These are phyloP conservation scores for Grammomys surdaster DNA, from an alignment of 2,113 vertebrate genomes.

Conservation along the genomic window DNA sequence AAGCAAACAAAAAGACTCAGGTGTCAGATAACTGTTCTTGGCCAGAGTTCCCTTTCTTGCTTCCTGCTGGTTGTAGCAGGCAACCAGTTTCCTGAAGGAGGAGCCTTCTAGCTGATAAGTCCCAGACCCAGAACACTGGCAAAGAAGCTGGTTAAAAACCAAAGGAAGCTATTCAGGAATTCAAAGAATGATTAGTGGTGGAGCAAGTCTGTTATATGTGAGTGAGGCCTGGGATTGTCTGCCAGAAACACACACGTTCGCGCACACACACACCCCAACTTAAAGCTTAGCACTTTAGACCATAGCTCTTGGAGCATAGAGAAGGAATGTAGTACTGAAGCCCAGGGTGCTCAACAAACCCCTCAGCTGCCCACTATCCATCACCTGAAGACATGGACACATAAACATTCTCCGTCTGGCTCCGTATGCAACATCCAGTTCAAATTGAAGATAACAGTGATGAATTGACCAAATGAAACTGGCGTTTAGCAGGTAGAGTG, in stretches of 20 bases:
- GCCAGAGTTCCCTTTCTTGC: background rate
- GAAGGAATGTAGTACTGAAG: background rate
- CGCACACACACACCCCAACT: background rate
- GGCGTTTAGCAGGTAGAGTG: background rate
- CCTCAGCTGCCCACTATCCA: background rate
- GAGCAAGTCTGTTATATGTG: too few species aligned
- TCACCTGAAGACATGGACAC: background rate
- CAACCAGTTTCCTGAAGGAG: background rate
- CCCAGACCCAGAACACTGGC: background rate
- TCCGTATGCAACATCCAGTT: background rate
- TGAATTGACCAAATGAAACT: background rate
- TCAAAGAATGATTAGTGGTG: background rate
- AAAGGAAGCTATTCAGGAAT: constrained; percentile 10
- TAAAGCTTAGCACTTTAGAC: background rate
- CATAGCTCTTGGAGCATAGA: background rate
- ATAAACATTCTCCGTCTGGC: background rate
- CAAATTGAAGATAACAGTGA: background rate
- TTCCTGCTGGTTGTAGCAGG: background rate
- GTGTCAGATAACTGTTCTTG: background rate
- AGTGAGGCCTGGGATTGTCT: background rate
- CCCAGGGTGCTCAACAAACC: background rate
- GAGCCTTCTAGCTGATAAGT: background rate
- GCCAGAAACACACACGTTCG: background rate
- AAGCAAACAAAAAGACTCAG: constrained; percentile 1
- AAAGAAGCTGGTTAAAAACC: background rate